Evolutionary conservation across 2,113 vertebrate genomes (phyloP).

Genomic region (Carettochelys insculpta): DNA sequence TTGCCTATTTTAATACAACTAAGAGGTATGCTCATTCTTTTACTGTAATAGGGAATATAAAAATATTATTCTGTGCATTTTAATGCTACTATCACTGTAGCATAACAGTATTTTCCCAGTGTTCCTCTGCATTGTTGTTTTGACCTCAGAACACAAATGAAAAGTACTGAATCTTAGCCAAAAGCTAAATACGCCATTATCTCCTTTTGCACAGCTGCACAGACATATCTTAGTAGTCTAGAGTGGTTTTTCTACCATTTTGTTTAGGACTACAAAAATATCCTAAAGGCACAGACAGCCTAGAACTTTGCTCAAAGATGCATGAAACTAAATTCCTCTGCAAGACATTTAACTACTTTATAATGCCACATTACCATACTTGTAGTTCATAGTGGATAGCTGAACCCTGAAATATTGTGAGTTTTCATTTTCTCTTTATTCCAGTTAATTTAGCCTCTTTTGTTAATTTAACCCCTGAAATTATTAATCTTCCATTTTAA

Average conservation of each 20-base stretch:
- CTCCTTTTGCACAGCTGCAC: constrained; percentile 67
- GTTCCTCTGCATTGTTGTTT: constrained; percentile 58
- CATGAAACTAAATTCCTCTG: constrained; percentile 57
- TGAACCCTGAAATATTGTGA: constrained; percentile 2
- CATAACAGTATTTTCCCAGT: constrained; percentile 61
- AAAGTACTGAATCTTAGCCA: constrained; percentile 68
- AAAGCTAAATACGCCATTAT: constrained; percentile 74
- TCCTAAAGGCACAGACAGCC: constrained; percentile 61
- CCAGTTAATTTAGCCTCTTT: constrained; percentile 34
- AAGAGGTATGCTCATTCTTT: constrained; percentile 49
- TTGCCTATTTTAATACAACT: constrained; percentile 30
- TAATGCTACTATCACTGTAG: constrained; percentile 56
- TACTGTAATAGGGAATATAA: constrained; percentile 44
- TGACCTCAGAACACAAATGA: constrained; percentile 69
- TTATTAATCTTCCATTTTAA: neutral
- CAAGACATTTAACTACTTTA: constrained; percentile 12
- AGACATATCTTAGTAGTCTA: constrained; percentile 19
- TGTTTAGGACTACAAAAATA: constrained; percentile 44
- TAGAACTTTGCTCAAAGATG: constrained; percentile 63
- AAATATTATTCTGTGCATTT: constrained; percentile 45
- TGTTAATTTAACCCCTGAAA: constrained; percentile 44
- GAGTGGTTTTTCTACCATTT: constrained; percentile 33
- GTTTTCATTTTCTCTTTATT: constrained; percentile 22
- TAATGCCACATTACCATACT: constrained; percentile 54
- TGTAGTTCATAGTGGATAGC: constrained; percentile 35